Evolutionary conservation across 2,888 invertebrate species (phyloP), one percentile per base, ranked within the genome.

Genomic region (Thymelicus acteon): DNA sequence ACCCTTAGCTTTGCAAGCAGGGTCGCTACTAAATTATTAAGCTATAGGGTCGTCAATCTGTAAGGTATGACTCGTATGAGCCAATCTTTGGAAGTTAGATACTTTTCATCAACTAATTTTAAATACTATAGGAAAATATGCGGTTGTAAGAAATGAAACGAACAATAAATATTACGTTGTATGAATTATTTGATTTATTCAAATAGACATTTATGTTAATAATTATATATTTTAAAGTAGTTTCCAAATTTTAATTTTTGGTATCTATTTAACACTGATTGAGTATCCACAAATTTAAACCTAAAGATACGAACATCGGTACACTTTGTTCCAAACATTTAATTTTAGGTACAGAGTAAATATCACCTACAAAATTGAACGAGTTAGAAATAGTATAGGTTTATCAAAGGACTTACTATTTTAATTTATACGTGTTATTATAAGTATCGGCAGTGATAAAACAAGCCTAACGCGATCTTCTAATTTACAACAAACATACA

Each of bases 321-420:
- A 92, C 85, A 89, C 86, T 85, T 89, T 87, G 85, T 86, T 89
- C 87, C 87, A 90, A 92, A 92, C 87, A 88, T 90, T 88, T 54
- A 24, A 54, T 24, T 54, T 54, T 85, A 90, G 88, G 89, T 91
- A 92, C 90, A 88, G 86, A 86, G 86, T 92, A 92, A 88, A 92
- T 89, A 91, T 91, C 87, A 88, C 85, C 92, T 92, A 93, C 92
- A 92, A 93, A 93, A 92, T 93, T 92, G 92, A 92, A 92, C 92
- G 90, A 92, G 90, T 92, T 91, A 91, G 91, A 93, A 91, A 92
- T 90, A 91, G 90, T 91, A 91, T 90, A 91, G 87, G 81, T 91
- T 87, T 93, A 93, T 93, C 91, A 93, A 93, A 93, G 87, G 84
- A 85, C 91, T 92, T 87, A 88, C 82, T 87, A 85, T 86, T 82